Evolutionary conservation across 1,140 invertebrate species (phyloP), one percentile per base, ranked within the genome.

Genomic region (Drosophila parabipectinata): DNA sequence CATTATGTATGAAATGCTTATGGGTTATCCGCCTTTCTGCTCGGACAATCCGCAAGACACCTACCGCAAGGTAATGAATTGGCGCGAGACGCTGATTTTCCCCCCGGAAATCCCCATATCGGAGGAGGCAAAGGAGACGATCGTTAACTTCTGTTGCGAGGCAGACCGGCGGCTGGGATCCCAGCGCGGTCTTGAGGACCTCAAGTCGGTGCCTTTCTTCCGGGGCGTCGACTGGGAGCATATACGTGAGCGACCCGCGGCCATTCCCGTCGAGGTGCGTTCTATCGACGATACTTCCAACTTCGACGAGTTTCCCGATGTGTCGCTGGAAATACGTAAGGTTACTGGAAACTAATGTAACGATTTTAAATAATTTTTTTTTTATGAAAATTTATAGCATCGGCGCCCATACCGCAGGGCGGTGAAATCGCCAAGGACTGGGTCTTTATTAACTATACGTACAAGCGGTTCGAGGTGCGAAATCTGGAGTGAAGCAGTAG

Each of bases 1-100:
- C 48, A 99, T 99, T 77, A 99, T 99, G 99, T 99, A 99, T 93
- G 99, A 99, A 94, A 99, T 99, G 99, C 94, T 99, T 58, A 99
- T 99, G 93, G 98, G 99, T 45, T 99, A 99, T 93, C 99, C 99
- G 69, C 99, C 99, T 39, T 99, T 99, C 93, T 99, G 99, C 92
- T 99, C 98, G 34, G 99, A 99, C 93, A 99, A 98, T 91, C 98
- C 99, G 10, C 98, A 99, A 93, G 99, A 99, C 93, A 99, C 99
- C 14, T 99, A 99, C 93, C 95, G 97, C 55, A 99, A 99, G 94
- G 98, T 99, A 51, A 99, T 99, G 97, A 99, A 98, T 91, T 99
- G 99, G 99, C 94, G 97, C 71, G 98, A 99, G 90, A 99, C 98
- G 1, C 93, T 99, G 45, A 95, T 98, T 26, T 99, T 99, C 92